These are phyloP conservation scores for Heliconius hortense DNA, from an alignment of 2,888 invertebrate species.

Conservation along the genomic window DNA sequence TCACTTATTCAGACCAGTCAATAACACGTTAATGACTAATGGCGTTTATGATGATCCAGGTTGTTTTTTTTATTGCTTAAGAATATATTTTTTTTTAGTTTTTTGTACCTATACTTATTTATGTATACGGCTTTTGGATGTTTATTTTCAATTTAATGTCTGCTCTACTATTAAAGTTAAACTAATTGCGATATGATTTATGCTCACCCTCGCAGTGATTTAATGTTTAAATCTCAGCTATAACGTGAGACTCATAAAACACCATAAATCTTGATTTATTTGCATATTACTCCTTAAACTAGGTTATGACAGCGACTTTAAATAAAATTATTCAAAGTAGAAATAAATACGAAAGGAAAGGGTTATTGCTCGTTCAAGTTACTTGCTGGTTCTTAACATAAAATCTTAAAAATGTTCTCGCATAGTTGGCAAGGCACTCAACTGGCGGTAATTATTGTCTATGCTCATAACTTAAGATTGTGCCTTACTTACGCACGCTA, in stretches of 20 bases:
- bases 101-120: neutral
- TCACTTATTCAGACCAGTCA: constrained; percentile 28
- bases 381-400: constrained; percentile 20
- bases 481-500: constrained; percentile 22
- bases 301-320: constrained; percentile 33
- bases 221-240: constrained; percentile 28
- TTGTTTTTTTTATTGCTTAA: constrained; percentile 1
- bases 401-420: constrained; percentile 31
- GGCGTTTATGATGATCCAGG: neutral
- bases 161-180: constrained; percentile 17
- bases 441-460: constrained; percentile 30
- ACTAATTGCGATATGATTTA: constrained; percentile 41
- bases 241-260: constrained; percentile 33
- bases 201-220: constrained; percentile 38
- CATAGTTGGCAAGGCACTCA: constrained; percentile 30
- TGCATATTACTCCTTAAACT: constrained; percentile 31
- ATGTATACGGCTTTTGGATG: neutral
- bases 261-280: constrained; percentile 39
- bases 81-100: neutral
- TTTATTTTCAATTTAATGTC: constrained; percentile 21
- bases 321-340: constrained; percentile 29
- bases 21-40: constrained; percentile 30
- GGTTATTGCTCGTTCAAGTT: constrained; percentile 22
- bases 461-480: constrained; percentile 30
- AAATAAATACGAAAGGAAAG: constrained; percentile 20